These are phyloP conservation scores for Cydia strobilella DNA, from an alignment of 1,140 invertebrate species.

Conservation along the genomic window DNA sequence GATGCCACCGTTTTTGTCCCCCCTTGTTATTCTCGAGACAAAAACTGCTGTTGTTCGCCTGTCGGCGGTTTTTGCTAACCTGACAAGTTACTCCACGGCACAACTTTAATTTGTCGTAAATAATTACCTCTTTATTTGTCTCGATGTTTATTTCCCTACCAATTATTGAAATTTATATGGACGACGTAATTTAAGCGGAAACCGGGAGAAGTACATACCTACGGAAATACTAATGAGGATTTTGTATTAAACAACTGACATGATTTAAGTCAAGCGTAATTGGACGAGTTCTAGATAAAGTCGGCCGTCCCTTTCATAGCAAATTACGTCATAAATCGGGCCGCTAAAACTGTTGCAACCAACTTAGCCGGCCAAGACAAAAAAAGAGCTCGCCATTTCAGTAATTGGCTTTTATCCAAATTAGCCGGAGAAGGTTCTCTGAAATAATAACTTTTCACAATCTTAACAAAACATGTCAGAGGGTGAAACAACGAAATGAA, in stretches of 20 bases:
- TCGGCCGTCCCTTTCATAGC: conserved; percentile 41
- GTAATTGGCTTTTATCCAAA: conserved; percentile 70
- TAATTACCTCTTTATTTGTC: conserved; percentile 69
- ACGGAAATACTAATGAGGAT: background rate
- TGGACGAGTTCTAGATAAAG: conserved; percentile 44
- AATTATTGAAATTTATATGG: conserved; percentile 31
- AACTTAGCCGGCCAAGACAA: conserved; percentile 49
- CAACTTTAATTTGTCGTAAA: conserved; percentile 60
- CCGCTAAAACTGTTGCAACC: conserved; percentile 50
- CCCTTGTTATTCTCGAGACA: conserved; percentile 53
- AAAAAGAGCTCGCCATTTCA: conserved; percentile 53
- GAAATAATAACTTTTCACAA: conserved; percentile 73
- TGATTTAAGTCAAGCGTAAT: conserved; percentile 31
- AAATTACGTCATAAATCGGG: conserved; percentile 59
- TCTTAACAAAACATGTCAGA: conserved; percentile 65
- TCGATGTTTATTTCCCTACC: conserved; percentile 27
- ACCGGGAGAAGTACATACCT: background rate
- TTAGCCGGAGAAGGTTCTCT: conserved; percentile 55
- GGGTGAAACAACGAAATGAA: conserved; percentile 67
- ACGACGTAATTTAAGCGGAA: background rate
- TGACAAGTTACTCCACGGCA: conserved; percentile 63
- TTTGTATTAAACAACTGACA: conserved; percentile 19
- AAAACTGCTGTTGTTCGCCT: conserved; percentile 59
- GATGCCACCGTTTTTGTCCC: conserved; percentile 60
- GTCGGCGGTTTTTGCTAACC: conserved; percentile 60